Evolutionary conservation across 2,797 vertebrate genomes (phyloP), one percentile per base, ranked within the genome.

Genomic region (Pipistrellus pygmaeus): DNA sequence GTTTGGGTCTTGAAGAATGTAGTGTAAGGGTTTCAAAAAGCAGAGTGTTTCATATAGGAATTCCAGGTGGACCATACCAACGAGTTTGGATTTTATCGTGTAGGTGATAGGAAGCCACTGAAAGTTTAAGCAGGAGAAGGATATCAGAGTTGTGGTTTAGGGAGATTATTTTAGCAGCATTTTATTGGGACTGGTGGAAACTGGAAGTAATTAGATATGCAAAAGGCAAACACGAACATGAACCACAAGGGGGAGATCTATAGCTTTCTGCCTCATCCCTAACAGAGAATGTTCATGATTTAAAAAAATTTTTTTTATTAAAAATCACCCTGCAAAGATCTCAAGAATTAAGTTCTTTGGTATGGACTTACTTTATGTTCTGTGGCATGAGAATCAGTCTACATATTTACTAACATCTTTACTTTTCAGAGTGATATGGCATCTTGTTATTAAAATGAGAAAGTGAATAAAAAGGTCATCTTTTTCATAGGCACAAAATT

Each of bases 171-270:
- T 93, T 72, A 82, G 62, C 84, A 92, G 25, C 57, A 41, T 48
- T 90, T 68, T 76, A 25, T 53, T 53, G 71, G 41, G 41, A 75
- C 35, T 76, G 44, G 64, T 1, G 44, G 17, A 6, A 93, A 77
- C 35, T 64, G 18, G 30, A 78, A 86, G 27, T 91, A 90, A 84
- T 73, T 66, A 46, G 13, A 78, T 30, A 72, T 69, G 21, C 2
- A 1, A 95, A 88, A 83, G 64, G 30, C 27, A 93, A 69, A 77
- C 30, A n/a, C 68, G 21, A 90, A 82, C 30, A 93, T 17, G 6
- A 88, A 90, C 96, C 95, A 97, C 96, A 83, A 97, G 91, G 71
- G 91, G 97, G 97, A 92, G 96, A 85, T 90, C 6, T 91, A 94
- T 72, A 91, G 75, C 93, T 95, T 90, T 85, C 64, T 93, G 41